Evolutionary conservation across 2,888 invertebrate species (phyloP).

Genomic region (Scaptomyza polygonia): DNA sequence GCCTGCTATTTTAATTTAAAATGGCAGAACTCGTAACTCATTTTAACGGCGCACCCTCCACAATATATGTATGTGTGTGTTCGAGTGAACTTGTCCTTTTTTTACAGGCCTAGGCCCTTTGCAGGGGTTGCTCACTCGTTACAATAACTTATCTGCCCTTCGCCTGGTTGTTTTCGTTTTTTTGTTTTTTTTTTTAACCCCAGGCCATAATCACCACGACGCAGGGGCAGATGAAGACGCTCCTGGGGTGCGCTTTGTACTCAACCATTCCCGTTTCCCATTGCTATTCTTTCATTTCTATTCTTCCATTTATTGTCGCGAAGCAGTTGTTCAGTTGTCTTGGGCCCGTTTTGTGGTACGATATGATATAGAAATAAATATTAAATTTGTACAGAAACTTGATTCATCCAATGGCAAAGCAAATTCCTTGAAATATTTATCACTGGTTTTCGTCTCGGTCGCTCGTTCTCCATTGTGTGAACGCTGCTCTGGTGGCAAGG

Average conservation of each 20-base stretch:
- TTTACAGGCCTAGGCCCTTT: conserved; percentile 62
- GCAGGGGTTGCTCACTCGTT: conserved; percentile 75
- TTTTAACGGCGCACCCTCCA: conserved; percentile 80
- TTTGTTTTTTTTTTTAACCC: conserved; percentile 62
- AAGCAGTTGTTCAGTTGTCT: conserved; percentile 70
- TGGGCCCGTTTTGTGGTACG: conserved; percentile 75
- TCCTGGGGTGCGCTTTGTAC: conserved; percentile 79
- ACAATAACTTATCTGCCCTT: conserved; percentile 79
- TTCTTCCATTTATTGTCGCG: conserved; percentile 38
- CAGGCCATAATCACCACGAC: conserved; percentile 68
- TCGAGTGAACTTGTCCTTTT: conserved; percentile 75
- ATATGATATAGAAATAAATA: conserved; percentile 62
- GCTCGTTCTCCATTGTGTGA: conserved; percentile 32
- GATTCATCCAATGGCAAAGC: conserved; percentile 43
- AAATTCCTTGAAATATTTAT: conserved; percentile 40
- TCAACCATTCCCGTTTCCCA: conserved; percentile 19
- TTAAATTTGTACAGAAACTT: conserved; percentile 66
- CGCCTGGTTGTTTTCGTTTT: too few species aligned
- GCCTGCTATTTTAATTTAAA: conserved; percentile 81
- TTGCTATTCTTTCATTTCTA: conserved; percentile 26
- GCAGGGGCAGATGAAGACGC: conserved; percentile 56
- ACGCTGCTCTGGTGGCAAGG: conserved; percentile 34
- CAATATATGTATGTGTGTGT: conserved; percentile 37
- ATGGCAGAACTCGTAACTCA: conserved; percentile 83
- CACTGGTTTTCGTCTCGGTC: conserved; percentile 42